Evolutionary conservation across 2,888 invertebrate genomes (phyloP), one percentile per base, ranked within the genome.

Genomic region (Prosapia bicincta): DNA sequence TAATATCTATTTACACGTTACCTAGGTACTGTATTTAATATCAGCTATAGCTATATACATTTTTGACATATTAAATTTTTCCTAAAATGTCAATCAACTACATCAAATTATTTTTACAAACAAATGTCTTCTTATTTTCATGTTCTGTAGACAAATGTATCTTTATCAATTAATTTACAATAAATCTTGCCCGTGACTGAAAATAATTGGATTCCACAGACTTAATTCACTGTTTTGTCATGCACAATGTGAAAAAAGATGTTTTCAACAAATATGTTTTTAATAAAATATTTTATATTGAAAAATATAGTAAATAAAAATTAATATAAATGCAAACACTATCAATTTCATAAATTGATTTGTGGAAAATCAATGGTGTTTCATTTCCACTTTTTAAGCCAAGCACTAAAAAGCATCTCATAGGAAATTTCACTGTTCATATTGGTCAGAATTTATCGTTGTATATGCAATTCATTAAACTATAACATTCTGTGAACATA

Each of bases 21-120:
- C 38, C 38, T 68, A 68, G 26, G 26, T 68, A 68, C 67, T 28
- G 26, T 15, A 13, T 38, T 38, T 38, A 54, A 66, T 76, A 68
- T 76, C 73, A 69, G 70, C 76, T 76, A 76, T 74, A 76, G 54
- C 54, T 76, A 76, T 76, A 43, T 76, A 76, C 76, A 76, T 38
- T 66, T 72, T 54, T 66, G 65, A 66, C 71, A 71, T 72, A 66
- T 70, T 38, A 38, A 70, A 23, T 9, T 38, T 28, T 30, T 20
- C n/a, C 43, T 70, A 23, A 70, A 69, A 30, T 43, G 38, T 38
- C 38, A 70, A 25, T 70, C 26, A 30, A 54, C 54, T 54, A 54
- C 54, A 5, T 54, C 20, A 54, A 54, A n/a, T 54, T 54, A 20
- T 54, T 54, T 54, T n/a, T 20, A 54, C 54, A 20, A 54, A 54